Evolutionary conservation across 2,113 vertebrate genomes (phyloP).

Genomic region (Nematolebias whitei): DNA sequence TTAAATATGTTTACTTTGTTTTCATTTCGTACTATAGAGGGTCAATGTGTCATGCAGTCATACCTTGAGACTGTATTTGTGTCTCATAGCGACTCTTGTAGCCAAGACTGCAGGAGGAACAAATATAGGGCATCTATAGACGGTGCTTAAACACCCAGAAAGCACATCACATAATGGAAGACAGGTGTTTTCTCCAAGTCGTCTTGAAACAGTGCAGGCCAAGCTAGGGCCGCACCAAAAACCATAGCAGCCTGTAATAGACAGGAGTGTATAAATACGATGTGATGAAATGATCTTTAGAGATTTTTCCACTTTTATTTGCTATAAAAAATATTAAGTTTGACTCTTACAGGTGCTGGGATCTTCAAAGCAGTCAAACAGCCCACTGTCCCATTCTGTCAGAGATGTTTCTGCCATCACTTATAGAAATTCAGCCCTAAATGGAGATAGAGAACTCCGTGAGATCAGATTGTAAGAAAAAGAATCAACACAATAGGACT

Average conservation of each 20-base stretch:
- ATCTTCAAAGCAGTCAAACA: conserved; percentile 19
- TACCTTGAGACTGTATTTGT: conserved; percentile 55
- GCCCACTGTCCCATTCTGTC: conserved; percentile 18
- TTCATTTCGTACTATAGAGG: background rate
- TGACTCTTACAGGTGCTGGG: conserved; percentile 18
- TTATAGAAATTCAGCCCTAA: background rate
- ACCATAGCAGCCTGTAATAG: conserved; percentile 57
- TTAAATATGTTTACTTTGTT: background rate
- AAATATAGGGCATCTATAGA: conserved; percentile 16
- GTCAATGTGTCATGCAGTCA: fast-evolving
- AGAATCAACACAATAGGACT: fast-evolving
- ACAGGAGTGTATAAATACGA: background rate
- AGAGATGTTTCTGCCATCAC: background rate
- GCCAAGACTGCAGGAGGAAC: conserved; percentile 20
- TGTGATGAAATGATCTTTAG: background rate
- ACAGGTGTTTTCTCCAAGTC: conserved; percentile 24
- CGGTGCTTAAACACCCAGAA: background rate
- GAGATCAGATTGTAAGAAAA: background rate
- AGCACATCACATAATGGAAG: conserved; percentile 43
- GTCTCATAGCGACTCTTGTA: conserved; percentile 41
- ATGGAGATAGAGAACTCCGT: background rate
- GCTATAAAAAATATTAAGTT: background rate
- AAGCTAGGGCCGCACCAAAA: conserved; percentile 57
- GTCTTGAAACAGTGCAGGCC: conserved; percentile 33
- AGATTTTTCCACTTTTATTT: background rate